Conservation (phyloP, 2,888 invertebrate species). For the Pasiphila rectangulata region DNA sequence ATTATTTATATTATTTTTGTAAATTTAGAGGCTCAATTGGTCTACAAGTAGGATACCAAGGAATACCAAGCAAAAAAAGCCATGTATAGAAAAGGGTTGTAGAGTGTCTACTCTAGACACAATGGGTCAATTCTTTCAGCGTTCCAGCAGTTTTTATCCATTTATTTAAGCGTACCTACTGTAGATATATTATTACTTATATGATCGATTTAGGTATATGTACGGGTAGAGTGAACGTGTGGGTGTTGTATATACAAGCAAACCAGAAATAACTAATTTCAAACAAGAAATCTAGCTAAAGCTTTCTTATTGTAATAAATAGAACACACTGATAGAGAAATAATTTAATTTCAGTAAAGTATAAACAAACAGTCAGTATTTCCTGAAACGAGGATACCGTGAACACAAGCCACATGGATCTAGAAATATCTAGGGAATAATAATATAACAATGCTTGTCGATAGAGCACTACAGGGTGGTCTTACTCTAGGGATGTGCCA, state of each 20-base stretch:
- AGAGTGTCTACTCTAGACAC: too few species aligned
- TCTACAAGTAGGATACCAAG: too few species aligned
- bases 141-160: not conserved
- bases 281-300: conserved; percentile 14
- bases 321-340: not conserved
- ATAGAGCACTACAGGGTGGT: conserved; percentile 29
- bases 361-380: conserved; percentile 25
- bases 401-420: conserved; percentile 26
- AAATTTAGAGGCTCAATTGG: too few species aligned
- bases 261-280: conserved; percentile 8
- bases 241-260: conserved; percentile 10
- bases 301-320: conserved; percentile 2
- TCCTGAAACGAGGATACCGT: too few species aligned
- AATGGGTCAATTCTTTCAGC: too few species aligned
- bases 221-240: conserved; percentile 3
- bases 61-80: too few species aligned
- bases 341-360: conserved; percentile 16
- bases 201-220: not conserved
- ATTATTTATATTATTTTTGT: too few species aligned
- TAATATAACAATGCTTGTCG: conserved; percentile 22
- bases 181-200: not conserved
- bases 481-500: conserved; percentile 13
- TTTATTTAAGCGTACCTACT: not conserved
- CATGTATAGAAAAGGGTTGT: too few species aligned
- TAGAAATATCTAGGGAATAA: conserved; percentile 28